These are phyloP conservation scores for Macrotrachela quadricornifera DNA, from an alignment of 1,140 invertebrate species.

Conservation along the genomic window DNA sequence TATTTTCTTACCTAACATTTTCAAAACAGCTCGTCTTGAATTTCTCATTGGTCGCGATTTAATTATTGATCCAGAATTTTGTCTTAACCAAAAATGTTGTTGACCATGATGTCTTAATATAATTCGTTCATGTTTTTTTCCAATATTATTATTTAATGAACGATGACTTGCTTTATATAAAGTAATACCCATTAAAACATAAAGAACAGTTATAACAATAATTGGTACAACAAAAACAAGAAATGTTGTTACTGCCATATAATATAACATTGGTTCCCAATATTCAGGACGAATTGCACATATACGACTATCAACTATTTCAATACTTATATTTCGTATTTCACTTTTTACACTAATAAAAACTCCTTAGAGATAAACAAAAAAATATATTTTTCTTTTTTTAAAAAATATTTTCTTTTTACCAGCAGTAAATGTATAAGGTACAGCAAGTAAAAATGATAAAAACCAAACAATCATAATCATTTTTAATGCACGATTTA, in stretches of 20 bases:
- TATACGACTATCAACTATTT: too few species aligned
- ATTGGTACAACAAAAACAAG: constrained; percentile 31
- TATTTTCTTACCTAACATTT: constrained; percentile 19
- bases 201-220: constrained; percentile 25
- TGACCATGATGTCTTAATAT: too few species aligned
- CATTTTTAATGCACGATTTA: constrained; percentile 54
- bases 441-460: constrained; percentile 51
- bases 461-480: constrained; percentile 55
- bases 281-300: too few species aligned
- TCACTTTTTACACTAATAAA: too few species aligned
- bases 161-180: constrained; percentile 20
- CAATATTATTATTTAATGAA: not conserved
- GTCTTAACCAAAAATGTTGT: too few species aligned
- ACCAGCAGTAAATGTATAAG: constrained; percentile 22
- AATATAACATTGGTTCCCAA: too few species aligned
- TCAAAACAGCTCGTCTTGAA: constrained; percentile 18
- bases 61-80: too few species aligned
- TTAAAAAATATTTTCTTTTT: too few species aligned
- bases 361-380: too few species aligned
- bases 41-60: constrained; percentile 9
- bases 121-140: too few species aligned
- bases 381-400: too few species aligned
- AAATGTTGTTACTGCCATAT: constrained; percentile 19
- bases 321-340: too few species aligned
- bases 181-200: constrained; percentile 26